Conservation (phyloP, 2,888 invertebrate species). For the Drosophila demipolita region DNA sequence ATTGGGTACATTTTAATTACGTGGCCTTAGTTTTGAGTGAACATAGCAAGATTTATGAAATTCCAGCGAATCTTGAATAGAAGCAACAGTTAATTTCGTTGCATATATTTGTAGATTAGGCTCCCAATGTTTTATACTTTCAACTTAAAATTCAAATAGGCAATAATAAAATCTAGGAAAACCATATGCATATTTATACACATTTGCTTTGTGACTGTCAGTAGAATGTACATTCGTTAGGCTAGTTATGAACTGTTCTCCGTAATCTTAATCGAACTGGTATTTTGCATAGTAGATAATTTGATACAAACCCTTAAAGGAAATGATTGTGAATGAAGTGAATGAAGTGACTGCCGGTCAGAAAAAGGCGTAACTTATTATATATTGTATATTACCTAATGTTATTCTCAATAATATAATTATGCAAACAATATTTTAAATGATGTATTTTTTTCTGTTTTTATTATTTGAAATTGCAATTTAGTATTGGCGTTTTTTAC, state of each 20-base stretch:
- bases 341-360: conserved; percentile 74
- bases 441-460: conserved; percentile 47
- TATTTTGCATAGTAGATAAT: conserved; percentile 42
- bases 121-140: conserved; percentile 28
- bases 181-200: conserved; percentile 11
- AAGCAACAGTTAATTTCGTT: conserved; percentile 7
- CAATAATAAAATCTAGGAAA: conserved; percentile 24
- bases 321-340: conserved; percentile 66
- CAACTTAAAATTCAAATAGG: conserved; percentile 24
- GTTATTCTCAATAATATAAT: conserved; percentile 68
- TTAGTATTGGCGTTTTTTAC: conserved; percentile 2
- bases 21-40: conserved; percentile 69
- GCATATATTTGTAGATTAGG: conserved; percentile 24
- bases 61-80: conserved; percentile 61
- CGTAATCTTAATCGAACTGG: conserved; percentile 11
- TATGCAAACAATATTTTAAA: conserved; percentile 47
- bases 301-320: conserved; percentile 45
- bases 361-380: conserved; percentile 67
- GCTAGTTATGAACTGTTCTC: conserved; percentile 32
- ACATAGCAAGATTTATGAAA: conserved; percentile 25
- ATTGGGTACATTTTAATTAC: conserved; percentile 56
- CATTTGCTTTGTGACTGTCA: conserved; percentile 34
- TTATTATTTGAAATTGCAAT: conserved; percentile 31
- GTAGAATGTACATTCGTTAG: conserved; percentile 48
- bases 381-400: conserved; percentile 66